Conservation (phyloP, 2,113 vertebrate species). For the Laticauda colubrina region DNA sequence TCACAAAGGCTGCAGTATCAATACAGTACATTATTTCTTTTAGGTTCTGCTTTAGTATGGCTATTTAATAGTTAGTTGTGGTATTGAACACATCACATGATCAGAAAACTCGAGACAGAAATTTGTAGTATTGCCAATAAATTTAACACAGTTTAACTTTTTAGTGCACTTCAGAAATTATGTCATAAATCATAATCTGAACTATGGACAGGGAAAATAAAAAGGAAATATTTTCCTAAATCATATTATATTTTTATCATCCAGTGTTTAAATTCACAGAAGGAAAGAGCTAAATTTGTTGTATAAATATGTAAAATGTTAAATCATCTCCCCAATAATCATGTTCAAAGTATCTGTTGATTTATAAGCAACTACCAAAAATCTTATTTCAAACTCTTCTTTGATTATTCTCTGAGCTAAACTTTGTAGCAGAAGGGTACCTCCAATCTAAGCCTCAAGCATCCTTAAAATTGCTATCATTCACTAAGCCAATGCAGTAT, state of each 20-base stretch:
- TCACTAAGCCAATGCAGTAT: not conserved
- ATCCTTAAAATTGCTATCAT: not conserved
- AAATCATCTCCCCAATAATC: not conserved
- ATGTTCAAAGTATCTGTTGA: not conserved
- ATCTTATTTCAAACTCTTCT: not conserved
- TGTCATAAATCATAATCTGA: not conserved
- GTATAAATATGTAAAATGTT: not conserved
- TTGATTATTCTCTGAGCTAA: constrained; percentile 10
- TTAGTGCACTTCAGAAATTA: not conserved
- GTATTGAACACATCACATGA: not conserved
- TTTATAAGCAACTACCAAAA: not conserved
- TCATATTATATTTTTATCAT: not conserved
- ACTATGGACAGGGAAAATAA: not conserved
- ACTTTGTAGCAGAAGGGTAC: not conserved
- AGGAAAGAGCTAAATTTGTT: not conserved
- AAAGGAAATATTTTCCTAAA: not conserved
- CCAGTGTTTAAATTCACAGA: not conserved
- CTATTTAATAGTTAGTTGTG: not conserved
- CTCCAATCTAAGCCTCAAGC: not conserved
- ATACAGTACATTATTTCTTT: not conserved
- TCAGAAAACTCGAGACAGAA: not conserved
- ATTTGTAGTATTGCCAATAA: not conserved
- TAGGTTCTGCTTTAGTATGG: not conserved
- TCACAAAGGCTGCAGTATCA: accelerated
- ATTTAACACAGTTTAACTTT: not conserved